Percentiles rank a stretch among this genome's conserved stretches.
Evolutionary conservation across 2,797 vertebrate genomes (phyloP).

Genomic region (Lacerta bilineata): DNA sequence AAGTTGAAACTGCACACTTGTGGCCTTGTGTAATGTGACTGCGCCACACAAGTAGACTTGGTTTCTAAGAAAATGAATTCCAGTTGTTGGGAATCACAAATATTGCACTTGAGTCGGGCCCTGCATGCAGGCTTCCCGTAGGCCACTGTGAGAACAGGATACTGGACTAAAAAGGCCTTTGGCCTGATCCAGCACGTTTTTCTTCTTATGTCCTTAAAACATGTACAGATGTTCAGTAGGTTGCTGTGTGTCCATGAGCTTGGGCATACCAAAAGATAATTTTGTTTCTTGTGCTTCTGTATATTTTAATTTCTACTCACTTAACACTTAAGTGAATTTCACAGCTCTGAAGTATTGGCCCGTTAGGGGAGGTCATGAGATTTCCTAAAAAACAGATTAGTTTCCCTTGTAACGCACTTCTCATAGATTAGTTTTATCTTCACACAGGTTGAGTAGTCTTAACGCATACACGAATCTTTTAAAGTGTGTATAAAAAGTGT

Average conservation of each 20-base stretch:
- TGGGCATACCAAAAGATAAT: background rate
- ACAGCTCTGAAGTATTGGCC: background rate
- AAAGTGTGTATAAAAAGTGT: background rate
- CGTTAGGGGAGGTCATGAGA: background rate
- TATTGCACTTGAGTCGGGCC: too few species aligned
- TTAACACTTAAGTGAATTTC: background rate
- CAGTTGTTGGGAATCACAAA: background rate
- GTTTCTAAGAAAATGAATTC: background rate
- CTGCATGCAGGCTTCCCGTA: too few species aligned
- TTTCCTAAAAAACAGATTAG: background rate
- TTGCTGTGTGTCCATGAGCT: background rate
- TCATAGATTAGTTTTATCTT: background rate
- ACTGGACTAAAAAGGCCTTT: too few species aligned
- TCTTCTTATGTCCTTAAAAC: too few species aligned
- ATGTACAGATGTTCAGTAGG: background rate
- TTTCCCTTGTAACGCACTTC: background rate
- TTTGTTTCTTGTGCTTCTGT: background rate
- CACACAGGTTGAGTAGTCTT: background rate
- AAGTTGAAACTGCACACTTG: background rate
- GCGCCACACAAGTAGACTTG: background rate
- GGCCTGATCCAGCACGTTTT: too few species aligned
- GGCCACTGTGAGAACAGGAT: too few species aligned
- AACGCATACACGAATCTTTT: background rate
- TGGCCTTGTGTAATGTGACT: background rate
- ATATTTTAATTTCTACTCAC: background rate